Evolutionary conservation across 2,797 vertebrate species (phyloP).

Genomic region (Girardinus metallicus): DNA sequence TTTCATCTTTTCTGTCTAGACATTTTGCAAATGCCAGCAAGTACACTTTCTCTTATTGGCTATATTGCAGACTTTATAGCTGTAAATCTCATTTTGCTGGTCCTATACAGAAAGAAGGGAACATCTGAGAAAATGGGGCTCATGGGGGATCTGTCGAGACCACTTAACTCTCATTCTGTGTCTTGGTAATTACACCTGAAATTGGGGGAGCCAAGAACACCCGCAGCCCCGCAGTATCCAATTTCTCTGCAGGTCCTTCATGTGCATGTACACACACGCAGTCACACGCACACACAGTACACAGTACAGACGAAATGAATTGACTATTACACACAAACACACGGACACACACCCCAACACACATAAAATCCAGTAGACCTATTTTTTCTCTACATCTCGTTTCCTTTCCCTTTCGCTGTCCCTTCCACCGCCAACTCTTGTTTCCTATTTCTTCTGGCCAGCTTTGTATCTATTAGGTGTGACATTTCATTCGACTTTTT

Average conservation of each 20-base stretch:
- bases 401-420: slow-evolving; percentile 13
- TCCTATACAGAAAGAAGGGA: slow-evolving; percentile 24
- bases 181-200: slow-evolving; percentile 77
- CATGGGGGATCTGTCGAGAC: slow-evolving; percentile 51
- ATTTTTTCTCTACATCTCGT: slow-evolving; percentile 33
- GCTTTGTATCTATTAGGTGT: slow-evolving; percentile 80
- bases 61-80: slow-evolving; percentile 4
- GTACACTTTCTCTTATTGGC: background rate
- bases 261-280: slow-evolving; percentile 7
- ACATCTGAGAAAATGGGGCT: slow-evolving; percentile 35
- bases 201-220: slow-evolving; percentile 61
- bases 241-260: slow-evolving; percentile 45
- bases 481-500: slow-evolving; percentile 80
- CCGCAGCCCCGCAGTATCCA: slow-evolving; percentile 42
- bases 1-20: background rate
- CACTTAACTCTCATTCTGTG: slow-evolving; percentile 68
- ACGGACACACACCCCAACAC: slow-evolving; percentile 14
- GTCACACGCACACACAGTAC: background rate
- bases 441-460: slow-evolving; percentile 60
- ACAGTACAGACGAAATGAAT: slow-evolving; percentile 15
- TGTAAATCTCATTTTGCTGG: slow-evolving; percentile 26
- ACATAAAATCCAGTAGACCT: slow-evolving; percentile 27
- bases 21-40: background rate
- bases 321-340: slow-evolving; percentile 11
- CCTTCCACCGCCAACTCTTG: slow-evolving; percentile 23